phyloP scores from a whole-genome alignment of 2,113 vertebrate species.

The Urocynchramus pylzowi region DNA sequence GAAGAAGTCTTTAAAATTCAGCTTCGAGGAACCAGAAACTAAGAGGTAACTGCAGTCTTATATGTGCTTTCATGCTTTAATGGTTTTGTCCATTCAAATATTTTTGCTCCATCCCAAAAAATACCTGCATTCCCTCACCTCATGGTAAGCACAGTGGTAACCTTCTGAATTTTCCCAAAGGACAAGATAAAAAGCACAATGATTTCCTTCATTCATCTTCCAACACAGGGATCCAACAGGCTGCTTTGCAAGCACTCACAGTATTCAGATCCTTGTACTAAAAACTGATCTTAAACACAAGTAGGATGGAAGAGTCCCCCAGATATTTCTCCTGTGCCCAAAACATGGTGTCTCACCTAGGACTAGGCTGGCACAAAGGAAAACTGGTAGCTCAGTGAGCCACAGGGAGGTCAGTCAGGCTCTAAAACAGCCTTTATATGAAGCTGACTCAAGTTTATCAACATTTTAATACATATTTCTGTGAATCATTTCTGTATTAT shows the following conservation, averaged over 20 bases:
- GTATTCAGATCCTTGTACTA: background rate
- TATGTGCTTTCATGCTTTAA: background rate
- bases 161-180: background rate
- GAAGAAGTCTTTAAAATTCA: background rate
- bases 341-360: background rate
- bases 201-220: background rate
- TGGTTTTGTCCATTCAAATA: background rate
- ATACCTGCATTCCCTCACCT: background rate
- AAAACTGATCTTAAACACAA: background rate
- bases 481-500: background rate
- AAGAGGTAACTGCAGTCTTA: background rate
- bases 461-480: background rate
- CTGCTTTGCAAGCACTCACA: background rate
- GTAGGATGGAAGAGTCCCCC: background rate
- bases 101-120: background rate
- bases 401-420: background rate
- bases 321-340: background rate
- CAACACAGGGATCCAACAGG: background rate
- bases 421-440: background rate
- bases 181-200: background rate
- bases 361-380: background rate
- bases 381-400: background rate
- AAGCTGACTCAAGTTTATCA: background rate
- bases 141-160: background rate
- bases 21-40: background rate